Evolutionary conservation across 2,888 invertebrate genomes (phyloP).

Genomic region (Aquatica leii): DNA sequence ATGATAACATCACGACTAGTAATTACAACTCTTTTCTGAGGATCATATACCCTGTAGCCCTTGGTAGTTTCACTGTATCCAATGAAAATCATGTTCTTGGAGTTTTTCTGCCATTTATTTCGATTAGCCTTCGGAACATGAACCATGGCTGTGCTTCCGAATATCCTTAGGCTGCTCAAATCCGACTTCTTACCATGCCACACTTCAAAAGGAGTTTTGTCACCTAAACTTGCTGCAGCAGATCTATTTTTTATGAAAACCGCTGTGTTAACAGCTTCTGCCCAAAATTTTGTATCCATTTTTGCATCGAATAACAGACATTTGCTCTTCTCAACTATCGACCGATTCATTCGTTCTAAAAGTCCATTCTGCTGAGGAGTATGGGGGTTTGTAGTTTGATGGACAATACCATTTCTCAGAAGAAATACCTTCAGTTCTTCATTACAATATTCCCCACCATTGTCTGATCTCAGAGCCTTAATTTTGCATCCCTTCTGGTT

Average conservation of each 20-base stretch:
- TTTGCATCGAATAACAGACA: conserved; percentile 48
- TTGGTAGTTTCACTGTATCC: no score
- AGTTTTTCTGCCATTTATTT: no score
- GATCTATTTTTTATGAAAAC: conserved; percentile 50
- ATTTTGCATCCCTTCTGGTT: conserved; percentile 24
- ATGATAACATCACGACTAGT: no score
- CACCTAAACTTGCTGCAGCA: conserved; percentile 38
- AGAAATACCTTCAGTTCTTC: conserved; percentile 23
- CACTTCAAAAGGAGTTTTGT: conserved; percentile 44
- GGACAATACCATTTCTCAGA: conserved; percentile 27
- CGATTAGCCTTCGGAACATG: no score
- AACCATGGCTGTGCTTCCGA: no score
- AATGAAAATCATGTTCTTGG: neutral
- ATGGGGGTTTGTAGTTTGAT: conserved; percentile 14
- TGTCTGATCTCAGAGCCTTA: conserved; percentile 38
- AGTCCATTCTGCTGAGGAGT: conserved; percentile 23
- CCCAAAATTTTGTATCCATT: conserved; percentile 48
- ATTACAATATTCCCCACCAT: conserved; percentile 34
- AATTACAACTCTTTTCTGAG: no score
- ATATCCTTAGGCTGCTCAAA: no score
- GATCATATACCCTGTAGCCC: no score
- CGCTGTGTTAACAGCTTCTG: conserved; percentile 50
- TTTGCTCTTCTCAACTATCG: conserved; percentile 47
- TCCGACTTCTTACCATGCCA: no score
- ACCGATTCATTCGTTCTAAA: conserved; percentile 43